Conservation (phyloP, 1,140 invertebrate genomes). For the Epicauta chinensis region DNA sequence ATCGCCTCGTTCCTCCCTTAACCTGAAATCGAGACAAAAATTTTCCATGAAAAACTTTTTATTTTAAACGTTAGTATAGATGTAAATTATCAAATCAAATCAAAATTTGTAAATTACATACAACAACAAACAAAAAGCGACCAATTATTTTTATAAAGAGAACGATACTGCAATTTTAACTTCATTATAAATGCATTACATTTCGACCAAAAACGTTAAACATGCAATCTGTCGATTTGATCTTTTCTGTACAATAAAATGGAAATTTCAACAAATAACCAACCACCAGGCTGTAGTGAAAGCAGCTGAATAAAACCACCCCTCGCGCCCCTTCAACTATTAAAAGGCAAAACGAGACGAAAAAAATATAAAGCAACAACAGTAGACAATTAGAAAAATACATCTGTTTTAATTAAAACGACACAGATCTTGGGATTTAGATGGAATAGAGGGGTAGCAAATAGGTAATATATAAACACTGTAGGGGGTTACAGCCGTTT, state of each 20-base stretch:
- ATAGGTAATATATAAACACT: too few relatives aligned
- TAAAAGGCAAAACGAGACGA: conserved; percentile 11
- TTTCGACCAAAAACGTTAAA: conserved; percentile 12
- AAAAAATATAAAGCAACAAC: too few relatives aligned
- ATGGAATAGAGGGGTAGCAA: too few relatives aligned
- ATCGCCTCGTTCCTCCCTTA: conserved; percentile 76
- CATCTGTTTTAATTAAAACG: conserved; percentile 31
- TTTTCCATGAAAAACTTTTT: too few relatives aligned
- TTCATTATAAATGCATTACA: conserved; percentile 35
- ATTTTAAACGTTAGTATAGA: too few relatives aligned
- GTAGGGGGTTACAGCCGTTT: too few relatives aligned
- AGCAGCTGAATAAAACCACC: not conserved
- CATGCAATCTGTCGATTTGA: conserved; percentile 30
- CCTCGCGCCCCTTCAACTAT: conserved; percentile 1
- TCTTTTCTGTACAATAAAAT: conserved; percentile 17
- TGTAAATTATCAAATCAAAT: conserved; percentile 18
- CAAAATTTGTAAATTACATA: conserved; percentile 13
- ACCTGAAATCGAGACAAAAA: conserved; percentile 57
- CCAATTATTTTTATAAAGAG: conserved; percentile 26
- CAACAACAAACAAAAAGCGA: conserved; percentile 16
- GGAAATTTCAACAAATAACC: conserved; percentile 12
- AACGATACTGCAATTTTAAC: conserved; percentile 26
- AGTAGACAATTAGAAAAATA: conserved; percentile 27
- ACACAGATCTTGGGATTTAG: conserved; percentile 16
- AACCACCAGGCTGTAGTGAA: not conserved